Percentiles rank a stretch among this genome's conserved stretches.
Evolutionary conservation across 2,888 invertebrate species (phyloP).

Genomic region (Pomacea canaliculata): DNA sequence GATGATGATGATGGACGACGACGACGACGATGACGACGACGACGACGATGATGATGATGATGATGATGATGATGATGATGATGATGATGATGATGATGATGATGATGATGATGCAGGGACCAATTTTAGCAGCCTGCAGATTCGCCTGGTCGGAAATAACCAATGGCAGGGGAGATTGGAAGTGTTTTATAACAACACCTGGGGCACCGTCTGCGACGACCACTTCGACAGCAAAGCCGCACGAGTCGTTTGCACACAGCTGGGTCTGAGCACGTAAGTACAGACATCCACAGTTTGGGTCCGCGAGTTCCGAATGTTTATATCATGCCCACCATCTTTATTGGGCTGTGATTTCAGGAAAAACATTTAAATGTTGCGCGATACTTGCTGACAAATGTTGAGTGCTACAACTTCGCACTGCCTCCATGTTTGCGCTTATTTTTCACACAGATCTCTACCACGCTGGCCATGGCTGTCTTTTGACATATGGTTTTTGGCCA

Average conservation of each 20-base stretch:
- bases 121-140: background rate
- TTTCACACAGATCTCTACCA: no score
- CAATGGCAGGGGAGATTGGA: slow-evolving; percentile 1
- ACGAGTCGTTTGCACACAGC: slow-evolving; percentile 31
- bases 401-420: no score
- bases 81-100: slow-evolving; percentile 5
- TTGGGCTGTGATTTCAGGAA: no score
- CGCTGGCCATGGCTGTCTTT: no score
- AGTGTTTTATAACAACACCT: slow-evolving; percentile 12
- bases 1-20: slow-evolving; percentile 10
- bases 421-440: no score
- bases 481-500: no score
- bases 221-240: slow-evolving; percentile 32
- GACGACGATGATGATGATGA: slow-evolving; percentile 7
- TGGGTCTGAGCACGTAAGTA: slow-evolving; percentile 29
- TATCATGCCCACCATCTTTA: no score
- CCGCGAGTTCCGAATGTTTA: no score
- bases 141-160: background rate
- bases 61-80: background rate
- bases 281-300: no score
- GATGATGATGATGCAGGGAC: background rate
- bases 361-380: no score
- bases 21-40: no score
- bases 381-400: no score
- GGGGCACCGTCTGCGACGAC: slow-evolving; percentile 55